These are phyloP conservation scores for Sebastes steindachneri DNA, from an alignment of 2,797 vertebrate species.

Conservation along the genomic window DNA sequence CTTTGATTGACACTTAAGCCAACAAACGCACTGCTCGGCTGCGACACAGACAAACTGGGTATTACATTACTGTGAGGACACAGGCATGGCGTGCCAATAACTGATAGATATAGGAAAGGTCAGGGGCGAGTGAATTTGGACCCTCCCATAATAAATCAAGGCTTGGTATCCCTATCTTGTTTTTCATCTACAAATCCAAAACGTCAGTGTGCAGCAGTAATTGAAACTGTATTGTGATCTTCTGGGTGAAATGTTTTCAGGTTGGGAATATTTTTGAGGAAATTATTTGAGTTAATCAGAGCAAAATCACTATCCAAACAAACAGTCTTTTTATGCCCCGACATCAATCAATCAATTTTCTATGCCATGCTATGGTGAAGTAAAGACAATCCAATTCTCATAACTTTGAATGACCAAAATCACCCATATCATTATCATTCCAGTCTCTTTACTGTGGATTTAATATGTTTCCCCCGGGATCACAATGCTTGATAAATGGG, in stretches of 20 bases:
- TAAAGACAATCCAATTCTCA: conserved; percentile 80
- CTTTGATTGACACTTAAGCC: conserved; percentile 43
- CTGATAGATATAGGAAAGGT: not conserved
- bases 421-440: conserved; percentile 23
- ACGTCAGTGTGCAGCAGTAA: conserved; percentile 23
- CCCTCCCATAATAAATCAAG: conserved; percentile 14
- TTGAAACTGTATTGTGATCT: conserved; percentile 37
- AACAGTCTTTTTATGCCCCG: conserved; percentile 56
- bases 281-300: conserved; percentile 32
- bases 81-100: conserved; percentile 6
- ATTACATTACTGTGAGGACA: conserved; percentile 23
- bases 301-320: conserved; percentile 35
- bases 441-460: conserved; percentile 27
- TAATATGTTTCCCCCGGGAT: conserved; percentile 31
- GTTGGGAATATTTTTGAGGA: conserved; percentile 29
- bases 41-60: conserved; percentile 22
- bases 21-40: conserved; percentile 40
- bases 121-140: conserved; percentile 13
- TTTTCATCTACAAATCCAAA: conserved; percentile 24
- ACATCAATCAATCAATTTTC: conserved; percentile 71
- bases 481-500: conserved; percentile 24
- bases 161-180: conserved; percentile 9
- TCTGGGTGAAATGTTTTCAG: conserved; percentile 44
- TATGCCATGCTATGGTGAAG: conserved; percentile 69
- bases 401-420: conserved; percentile 74